Evolutionary conservation across 1,140 invertebrate species (phyloP).

Genomic region (Akabosia matsudoensis): DNA sequence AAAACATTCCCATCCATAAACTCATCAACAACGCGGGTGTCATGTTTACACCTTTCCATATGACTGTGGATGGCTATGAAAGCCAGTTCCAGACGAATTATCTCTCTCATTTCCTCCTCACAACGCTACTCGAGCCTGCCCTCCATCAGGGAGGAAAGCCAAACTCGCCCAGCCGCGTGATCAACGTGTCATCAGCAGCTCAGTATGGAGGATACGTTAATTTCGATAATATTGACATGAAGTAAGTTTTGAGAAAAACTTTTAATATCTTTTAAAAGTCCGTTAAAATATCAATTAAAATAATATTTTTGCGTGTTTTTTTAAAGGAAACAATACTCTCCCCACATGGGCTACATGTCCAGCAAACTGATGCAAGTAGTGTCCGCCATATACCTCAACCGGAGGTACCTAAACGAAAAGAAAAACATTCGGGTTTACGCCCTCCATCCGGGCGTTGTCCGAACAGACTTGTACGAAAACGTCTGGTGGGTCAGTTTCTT

Average conservation of each 20-base stretch:
- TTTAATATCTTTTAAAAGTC: neutral
- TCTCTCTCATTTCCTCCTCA: constrained; percentile 80
- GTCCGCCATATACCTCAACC: neutral
- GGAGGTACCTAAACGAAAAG: neutral
- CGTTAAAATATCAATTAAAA: neutral
- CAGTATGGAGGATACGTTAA: constrained; percentile 66
- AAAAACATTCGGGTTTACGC: neutral
- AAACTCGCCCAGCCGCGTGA: constrained; percentile 63
- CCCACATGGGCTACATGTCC: constrained; percentile 18
- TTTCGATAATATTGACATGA: constrained; percentile 72
- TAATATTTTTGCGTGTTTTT: neutral
- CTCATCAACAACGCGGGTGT: constrained; percentile 83
- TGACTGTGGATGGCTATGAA: constrained; percentile 76
- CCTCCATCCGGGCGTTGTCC: neutral
- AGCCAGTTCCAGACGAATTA: constrained; percentile 80
- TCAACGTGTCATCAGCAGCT: constrained; percentile 82
- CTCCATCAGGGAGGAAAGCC: constrained; percentile 61
- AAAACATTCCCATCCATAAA: constrained; percentile 65
- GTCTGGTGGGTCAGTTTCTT: constrained; percentile 1
- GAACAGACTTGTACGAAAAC: constrained; percentile 7
- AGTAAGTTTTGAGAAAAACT: constrained; percentile 54
- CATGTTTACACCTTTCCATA: constrained; percentile 73
- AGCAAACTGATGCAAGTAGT: constrained; percentile 24
- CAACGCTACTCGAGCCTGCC: constrained; percentile 72
- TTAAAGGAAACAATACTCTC: neutral